phyloP scores from a whole-genome alignment of 2,113 vertebrate species.

The Varanus komodoensis region DNA sequence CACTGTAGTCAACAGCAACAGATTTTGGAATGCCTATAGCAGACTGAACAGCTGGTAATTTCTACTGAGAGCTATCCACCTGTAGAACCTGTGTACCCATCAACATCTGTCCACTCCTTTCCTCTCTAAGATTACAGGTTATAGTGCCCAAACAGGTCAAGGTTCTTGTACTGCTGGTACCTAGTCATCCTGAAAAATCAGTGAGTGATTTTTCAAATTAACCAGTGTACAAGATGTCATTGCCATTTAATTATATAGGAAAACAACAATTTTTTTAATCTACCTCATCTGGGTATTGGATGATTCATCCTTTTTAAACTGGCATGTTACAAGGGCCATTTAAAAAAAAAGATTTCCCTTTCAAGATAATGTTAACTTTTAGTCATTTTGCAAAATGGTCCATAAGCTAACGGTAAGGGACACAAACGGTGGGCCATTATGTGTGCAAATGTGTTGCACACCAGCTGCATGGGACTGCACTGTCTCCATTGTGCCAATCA shows the following conservation, averaged over 20 bases:
- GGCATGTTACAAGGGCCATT: slow-evolving; percentile 30
- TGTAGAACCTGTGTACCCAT: not conserved
- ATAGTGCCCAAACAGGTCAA: slow-evolving; percentile 7
- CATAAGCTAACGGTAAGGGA: not conserved
- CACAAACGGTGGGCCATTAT: not conserved
- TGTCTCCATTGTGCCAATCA: not conserved
- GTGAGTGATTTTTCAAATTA: not conserved
- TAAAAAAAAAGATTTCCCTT: slow-evolving; percentile 34
- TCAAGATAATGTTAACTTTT: slow-evolving; percentile 47
- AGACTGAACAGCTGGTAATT: slow-evolving; percentile 38
- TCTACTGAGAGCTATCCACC: slow-evolving; percentile 44
- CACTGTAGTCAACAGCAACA: not conserved
- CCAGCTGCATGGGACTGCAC: not conserved
- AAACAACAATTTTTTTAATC: not conserved
- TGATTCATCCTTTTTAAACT: not conserved
- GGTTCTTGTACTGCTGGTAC: slow-evolving; percentile 29
- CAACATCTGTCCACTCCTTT: slow-evolving; percentile 49
- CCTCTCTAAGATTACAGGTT: slow-evolving; percentile 42
- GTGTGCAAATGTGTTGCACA: not conserved
- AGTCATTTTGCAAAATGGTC: slow-evolving; percentile 46
- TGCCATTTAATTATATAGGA: slow-evolving; percentile 31
- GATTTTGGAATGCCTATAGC: slow-evolving; percentile 5
- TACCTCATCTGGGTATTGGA: slow-evolving; percentile 19
- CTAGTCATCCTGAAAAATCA: slow-evolving; percentile 30
- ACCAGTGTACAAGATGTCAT: slow-evolving; percentile 23